Conservation (phyloP, 2,888 invertebrate species). For the Sepiola atlantica region DNA sequence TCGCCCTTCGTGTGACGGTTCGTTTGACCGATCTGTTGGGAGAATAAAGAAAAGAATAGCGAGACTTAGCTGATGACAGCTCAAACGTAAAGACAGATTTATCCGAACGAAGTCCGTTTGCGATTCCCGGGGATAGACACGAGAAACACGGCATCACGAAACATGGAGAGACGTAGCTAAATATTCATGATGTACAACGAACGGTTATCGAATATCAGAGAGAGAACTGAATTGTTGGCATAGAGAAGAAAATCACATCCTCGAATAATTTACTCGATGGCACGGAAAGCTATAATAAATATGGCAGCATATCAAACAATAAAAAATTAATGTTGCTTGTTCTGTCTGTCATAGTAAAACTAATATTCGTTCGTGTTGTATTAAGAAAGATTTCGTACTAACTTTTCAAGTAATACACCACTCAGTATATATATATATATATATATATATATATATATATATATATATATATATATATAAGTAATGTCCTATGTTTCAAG, state of each 20-base stretch:
- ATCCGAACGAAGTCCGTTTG: neutral
- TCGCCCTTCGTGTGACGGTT: neutral
- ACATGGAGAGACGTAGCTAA: neutral
- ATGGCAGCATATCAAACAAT: neutral
- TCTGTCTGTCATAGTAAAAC: neutral
- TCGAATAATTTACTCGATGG: neutral
- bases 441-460: too few species aligned
- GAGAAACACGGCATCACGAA: neutral
- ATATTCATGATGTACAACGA: neutral
- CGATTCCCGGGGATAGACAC: neutral
- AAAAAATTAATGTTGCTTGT: neutral
- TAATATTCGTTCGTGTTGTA: too few species aligned
- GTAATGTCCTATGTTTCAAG: too few species aligned
- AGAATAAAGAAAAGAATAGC: neutral
- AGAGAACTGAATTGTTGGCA: neutral
- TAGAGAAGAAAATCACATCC: neutral
- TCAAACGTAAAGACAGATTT: neutral
- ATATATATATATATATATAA: too few species aligned
- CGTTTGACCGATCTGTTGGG: neutral
- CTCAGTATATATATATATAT: too few species aligned
- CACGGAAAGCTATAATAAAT: neutral
- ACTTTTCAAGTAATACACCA: too few species aligned
- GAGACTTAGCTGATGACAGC: neutral
- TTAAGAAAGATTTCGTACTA: too few species aligned
- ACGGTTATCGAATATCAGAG: neutral